These are phyloP conservation scores for Hoplostethus mediterraneus DNA, from an alignment of 2,797 vertebrate genomes.

Conservation along the genomic window DNA sequence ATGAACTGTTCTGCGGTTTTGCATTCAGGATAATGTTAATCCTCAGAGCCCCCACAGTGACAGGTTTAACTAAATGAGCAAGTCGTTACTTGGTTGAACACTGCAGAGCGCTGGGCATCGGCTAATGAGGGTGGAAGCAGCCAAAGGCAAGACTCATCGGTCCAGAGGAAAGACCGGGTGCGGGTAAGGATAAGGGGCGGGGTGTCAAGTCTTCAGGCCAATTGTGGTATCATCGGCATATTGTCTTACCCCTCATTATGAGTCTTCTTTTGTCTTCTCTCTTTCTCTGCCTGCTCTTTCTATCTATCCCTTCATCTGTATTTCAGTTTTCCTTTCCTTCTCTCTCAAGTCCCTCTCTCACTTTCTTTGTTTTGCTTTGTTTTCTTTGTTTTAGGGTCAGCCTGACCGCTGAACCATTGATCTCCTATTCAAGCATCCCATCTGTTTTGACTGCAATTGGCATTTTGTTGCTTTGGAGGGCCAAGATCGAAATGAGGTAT, in stretches of 20 bases:
- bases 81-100: constrained; percentile 56
- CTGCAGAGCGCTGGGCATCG: constrained; percentile 42
- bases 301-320: background rate
- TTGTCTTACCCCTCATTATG: constrained; percentile 54
- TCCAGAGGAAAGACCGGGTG: constrained; percentile 36
- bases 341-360: constrained; percentile 11
- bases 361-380: constrained; percentile 31
- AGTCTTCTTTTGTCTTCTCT: background rate
- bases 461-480: constrained; percentile 37
- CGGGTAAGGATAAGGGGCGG: constrained; percentile 26
- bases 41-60: constrained; percentile 57
- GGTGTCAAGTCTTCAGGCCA: constrained; percentile 28
- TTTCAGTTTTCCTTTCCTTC: constrained; percentile 21
- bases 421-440: constrained; percentile 54
- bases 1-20: constrained; percentile 47
- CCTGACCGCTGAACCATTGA: constrained; percentile 38
- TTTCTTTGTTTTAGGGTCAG: constrained; percentile 21
- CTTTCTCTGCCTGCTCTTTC: constrained; percentile 14
- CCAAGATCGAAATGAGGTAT: constrained; percentile 37
- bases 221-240: constrained; percentile 57
- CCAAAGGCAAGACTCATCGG: constrained; percentile 54
- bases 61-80: constrained; percentile 65
- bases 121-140: constrained; percentile 70
- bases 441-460: constrained; percentile 51
- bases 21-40: constrained; percentile 62